Base-by-base conservation (phyloP, 1,140 invertebrate genomes). In the Plodia interpunctella region DNA sequence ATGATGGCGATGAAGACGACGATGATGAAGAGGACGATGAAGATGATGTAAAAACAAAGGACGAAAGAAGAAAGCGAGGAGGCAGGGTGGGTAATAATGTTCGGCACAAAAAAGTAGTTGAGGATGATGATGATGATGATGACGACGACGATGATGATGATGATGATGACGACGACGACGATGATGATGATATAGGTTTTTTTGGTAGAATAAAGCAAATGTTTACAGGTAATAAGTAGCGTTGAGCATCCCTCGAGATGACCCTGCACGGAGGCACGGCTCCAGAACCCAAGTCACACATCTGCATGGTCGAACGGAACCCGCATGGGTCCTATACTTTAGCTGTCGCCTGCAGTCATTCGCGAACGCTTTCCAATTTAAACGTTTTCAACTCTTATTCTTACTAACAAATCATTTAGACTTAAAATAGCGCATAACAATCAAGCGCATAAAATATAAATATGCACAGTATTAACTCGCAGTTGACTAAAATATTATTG, bases 311-410 rank as follows among this genome's bases (percentile, higher is more conserved):
- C 78, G 66, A 86, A 70, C 70, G 70, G 69, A 74, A 56, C 76
- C 80, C 82, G 84, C 84, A 87, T 88, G 85, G 85, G 78, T 81
- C 78, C 80, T 50, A 35, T 63, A 65, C 74, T 76, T 76, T 78
- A 87, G 87, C 83, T 89, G 78, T 89, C 86, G 87, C 87, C 87
- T 89, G 87, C 87, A 89, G 87, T 89, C 87, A 89, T 87, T 80
- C 80, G 85, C 83, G 82, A 83, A 74, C 76, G 87, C 87, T 89
- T 89, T 74, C 77, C 80, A 76, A 76, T 74, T 72, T 75, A 82
- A 84, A 84, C 74, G 74, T 87, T 83, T 83, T 87, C 70, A 83
- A 75, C 21, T 85, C 78, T 85, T 81, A 74, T 74, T 62, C 74
- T 80, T 88, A 87, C 84, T 87, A 87, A 88, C 83, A 86, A 77